These are phyloP conservation scores for Ciconia maguari DNA, from an alignment of 2,113 vertebrate genomes.

Conservation along the genomic window DNA sequence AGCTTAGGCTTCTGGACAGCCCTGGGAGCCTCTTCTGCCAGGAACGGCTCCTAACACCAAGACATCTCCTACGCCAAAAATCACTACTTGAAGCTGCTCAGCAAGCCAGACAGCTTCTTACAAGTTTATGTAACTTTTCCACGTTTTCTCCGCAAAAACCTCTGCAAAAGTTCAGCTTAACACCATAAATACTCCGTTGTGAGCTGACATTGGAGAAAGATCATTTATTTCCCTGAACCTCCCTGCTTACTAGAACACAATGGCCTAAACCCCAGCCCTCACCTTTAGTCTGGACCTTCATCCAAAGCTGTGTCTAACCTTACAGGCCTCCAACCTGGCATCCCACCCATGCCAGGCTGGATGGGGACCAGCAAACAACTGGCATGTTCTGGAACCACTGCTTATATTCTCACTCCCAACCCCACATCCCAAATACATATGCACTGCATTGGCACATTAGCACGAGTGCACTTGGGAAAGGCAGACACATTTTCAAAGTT, in stretches of 20 bases:
- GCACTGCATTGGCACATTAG: rapidly evolving
- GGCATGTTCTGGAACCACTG: not conserved
- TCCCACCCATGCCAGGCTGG: not conserved
- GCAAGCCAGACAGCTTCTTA: not conserved
- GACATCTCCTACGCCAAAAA: not conserved
- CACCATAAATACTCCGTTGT: not conserved
- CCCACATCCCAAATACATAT: not conserved
- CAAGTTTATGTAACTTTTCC: not conserved
- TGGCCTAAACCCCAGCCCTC: not conserved
- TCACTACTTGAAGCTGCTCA: not conserved
- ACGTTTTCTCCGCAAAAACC: not conserved
- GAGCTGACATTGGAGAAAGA: not conserved
- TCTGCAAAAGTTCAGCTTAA: not conserved
- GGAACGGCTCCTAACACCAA: not conserved
- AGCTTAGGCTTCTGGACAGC: not conserved
- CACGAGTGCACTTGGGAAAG: not conserved
- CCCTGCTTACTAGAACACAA: not conserved
- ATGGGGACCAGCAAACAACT: not conserved
- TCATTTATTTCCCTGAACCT: not conserved
- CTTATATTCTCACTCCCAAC: not conserved
- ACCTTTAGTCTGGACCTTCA: not conserved
- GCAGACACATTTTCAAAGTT: not conserved
- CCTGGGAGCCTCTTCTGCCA: not conserved
- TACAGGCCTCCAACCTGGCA: not conserved
- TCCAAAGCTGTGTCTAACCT: not conserved